A percentile compares a stretch with the other conserved stretches of the same genome.
Evolutionary conservation across 2,797 vertebrate species (phyloP).

Genomic region (Enteromius anoplus): DNA sequence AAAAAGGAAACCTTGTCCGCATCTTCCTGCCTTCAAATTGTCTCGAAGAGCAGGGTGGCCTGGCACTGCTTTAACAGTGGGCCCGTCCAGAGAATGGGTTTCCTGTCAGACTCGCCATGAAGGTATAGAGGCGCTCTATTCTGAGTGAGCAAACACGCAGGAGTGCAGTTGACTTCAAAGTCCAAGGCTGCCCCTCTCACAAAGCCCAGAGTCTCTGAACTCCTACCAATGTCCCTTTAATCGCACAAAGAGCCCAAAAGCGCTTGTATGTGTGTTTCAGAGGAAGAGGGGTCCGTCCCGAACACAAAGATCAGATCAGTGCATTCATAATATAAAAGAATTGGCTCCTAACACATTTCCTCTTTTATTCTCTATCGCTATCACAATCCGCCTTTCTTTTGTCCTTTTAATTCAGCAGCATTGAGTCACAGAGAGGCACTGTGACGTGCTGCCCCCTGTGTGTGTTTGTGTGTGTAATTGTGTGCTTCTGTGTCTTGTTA

Average conservation of each 20-base stretch:
- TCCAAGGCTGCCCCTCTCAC: slow-evolving; percentile 35
- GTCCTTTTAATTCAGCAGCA: slow-evolving; percentile 20
- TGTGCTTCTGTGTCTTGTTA: slow-evolving; percentile 54
- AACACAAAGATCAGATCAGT: slow-evolving; percentile 40
- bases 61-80: slow-evolving; percentile 23
- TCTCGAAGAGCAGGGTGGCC: slow-evolving; percentile 32
- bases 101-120: slow-evolving; percentile 48
- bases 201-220: slow-evolving; percentile 58
- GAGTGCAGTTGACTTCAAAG: slow-evolving; percentile 54
- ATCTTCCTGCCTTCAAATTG: background rate
- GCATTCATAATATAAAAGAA: slow-evolving; percentile 43
- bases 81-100: slow-evolving; percentile 36
- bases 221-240: slow-evolving; percentile 56
- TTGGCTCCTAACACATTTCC: slow-evolving; percentile 26
- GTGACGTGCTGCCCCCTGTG: slow-evolving; percentile 37
- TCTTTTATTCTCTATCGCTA: slow-evolving; percentile 6
- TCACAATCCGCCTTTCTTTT: slow-evolving; percentile 29
- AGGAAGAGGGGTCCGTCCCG: slow-evolving; percentile 19
- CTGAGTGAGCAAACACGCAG: slow-evolving; percentile 15
- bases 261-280: slow-evolving; percentile 25
- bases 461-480: slow-evolving; percentile 44
- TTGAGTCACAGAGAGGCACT: slow-evolving; percentile 3
- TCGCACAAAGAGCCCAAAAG: slow-evolving; percentile 37
- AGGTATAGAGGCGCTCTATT: slow-evolving; percentile 52
- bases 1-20: background rate